A percentile compares a stretch with the other conserved stretches of the same genome.
Evolutionary conservation across 2,888 invertebrate genomes (phyloP).

Genomic region (Drosophila anomalata): DNA sequence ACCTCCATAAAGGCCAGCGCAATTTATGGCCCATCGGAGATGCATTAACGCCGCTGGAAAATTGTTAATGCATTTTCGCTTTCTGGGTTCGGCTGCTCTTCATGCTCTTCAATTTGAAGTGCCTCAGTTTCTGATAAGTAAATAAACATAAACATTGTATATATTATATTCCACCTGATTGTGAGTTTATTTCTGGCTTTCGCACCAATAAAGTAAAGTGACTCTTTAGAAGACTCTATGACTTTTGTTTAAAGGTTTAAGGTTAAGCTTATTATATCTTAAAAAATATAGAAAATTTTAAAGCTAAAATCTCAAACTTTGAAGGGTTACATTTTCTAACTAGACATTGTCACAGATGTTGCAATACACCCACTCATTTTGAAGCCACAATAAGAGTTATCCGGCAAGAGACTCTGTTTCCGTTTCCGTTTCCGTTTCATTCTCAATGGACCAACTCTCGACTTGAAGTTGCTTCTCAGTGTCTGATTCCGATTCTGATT

Average conservation of each 20-base stretch:
- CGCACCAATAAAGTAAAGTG: constrained; percentile 30
- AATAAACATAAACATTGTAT: background rate
- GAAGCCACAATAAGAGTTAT: constrained; percentile 12
- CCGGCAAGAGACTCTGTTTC: constrained; percentile 1
- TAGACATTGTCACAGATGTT: background rate
- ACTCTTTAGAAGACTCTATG: constrained; percentile 1
- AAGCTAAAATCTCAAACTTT: background rate
- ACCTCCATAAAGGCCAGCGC: constrained; percentile 49
- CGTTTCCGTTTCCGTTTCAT: constrained; percentile 23
- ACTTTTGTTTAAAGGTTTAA: background rate
- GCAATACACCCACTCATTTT: constrained; percentile 3
- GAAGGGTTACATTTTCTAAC: background rate
- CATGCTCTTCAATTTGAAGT: constrained; percentile 34
- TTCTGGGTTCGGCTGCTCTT: constrained; percentile 11
- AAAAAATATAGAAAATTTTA: background rate
- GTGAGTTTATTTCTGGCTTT: constrained; percentile 4
- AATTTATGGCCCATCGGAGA: constrained; percentile 73
- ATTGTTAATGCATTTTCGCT: constrained; percentile 70
- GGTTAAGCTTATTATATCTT: background rate
- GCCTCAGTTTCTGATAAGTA: constrained; percentile 11
- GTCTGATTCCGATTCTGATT: constrained; percentile 17
- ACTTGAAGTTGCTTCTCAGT: constrained; percentile 33
- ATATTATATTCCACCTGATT: background rate
- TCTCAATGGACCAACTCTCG: constrained; percentile 40
- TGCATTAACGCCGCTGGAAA: constrained; percentile 69